Evolutionary conservation across 1,140 invertebrate genomes (phyloP).

Genomic region (Euschistus heros): DNA sequence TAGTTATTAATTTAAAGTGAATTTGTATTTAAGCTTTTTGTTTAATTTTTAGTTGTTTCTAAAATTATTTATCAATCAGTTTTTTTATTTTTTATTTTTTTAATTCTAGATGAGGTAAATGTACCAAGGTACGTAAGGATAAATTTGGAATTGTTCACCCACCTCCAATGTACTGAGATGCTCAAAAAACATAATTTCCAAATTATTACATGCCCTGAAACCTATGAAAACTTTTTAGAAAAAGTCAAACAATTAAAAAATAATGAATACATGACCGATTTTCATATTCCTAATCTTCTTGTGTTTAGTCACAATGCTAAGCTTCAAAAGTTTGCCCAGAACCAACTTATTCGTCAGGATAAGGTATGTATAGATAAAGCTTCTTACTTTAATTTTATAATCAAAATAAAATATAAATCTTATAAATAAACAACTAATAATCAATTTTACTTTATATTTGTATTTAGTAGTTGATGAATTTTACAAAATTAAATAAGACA

Average conservation of each 20-base stretch:
- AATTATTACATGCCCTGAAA: background rate
- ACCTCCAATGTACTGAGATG: background rate
- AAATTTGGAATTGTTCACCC: background rate
- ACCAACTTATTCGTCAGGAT: constrained; percentile 16
- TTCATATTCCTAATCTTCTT: background rate
- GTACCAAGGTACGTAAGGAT: background rate
- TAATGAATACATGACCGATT: background rate
- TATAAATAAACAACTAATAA: too few relatives aligned
- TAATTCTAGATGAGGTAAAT: background rate
- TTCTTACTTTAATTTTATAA: too few relatives aligned
- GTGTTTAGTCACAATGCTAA: background rate
- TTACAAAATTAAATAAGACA: too few relatives aligned
- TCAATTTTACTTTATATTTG: too few relatives aligned
- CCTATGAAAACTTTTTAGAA: background rate
- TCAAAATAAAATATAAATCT: too few relatives aligned
- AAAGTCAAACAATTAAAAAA: background rate
- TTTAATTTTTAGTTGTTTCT: background rate
- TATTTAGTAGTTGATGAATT: too few relatives aligned
- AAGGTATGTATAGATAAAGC: constrained; percentile 4
- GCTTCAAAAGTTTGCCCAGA: background rate
- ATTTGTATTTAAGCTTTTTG: background rate
- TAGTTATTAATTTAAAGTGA: background rate
- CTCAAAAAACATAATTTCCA: background rate
- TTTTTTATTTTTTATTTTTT: too few relatives aligned
- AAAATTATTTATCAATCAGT: background rate